These are phyloP conservation scores for Pomatostomus ruficeps DNA, from an alignment of 2,113 vertebrate genomes.

Conservation along the genomic window DNA sequence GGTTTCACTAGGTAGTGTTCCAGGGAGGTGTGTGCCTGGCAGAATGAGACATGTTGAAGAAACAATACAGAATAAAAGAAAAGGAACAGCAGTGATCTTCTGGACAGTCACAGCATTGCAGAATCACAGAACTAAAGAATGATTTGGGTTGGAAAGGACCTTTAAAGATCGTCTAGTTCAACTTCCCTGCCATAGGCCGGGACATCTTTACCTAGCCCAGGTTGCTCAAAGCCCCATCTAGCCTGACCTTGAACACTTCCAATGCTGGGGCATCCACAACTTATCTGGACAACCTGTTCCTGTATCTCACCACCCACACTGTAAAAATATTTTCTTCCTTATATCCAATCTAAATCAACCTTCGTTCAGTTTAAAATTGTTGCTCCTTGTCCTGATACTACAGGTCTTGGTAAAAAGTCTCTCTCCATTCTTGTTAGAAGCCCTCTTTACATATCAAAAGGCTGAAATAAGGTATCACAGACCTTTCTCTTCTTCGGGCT, in stretches of 20 bases:
- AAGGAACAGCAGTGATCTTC: not conserved
- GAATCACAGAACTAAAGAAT: not conserved
- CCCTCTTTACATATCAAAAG: not conserved
- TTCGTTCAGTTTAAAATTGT: not conserved
- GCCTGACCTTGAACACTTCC: not conserved
- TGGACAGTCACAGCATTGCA: not conserved
- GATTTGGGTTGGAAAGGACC: not conserved
- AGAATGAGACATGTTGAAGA: not conserved
- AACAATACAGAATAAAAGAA: not conserved
- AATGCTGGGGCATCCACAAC: accelerated
- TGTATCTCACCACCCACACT: accelerated
- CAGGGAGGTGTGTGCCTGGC: not conserved
- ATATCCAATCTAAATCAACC: not conserved
- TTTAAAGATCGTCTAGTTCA: not conserved
- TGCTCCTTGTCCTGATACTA: not conserved
- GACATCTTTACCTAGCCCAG: not conserved
- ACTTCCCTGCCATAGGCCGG: accelerated
- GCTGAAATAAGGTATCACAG: not conserved
- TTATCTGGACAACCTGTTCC: not conserved
- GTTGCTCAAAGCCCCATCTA: not conserved
- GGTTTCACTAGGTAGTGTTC: not conserved
- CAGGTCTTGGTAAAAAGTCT: not conserved
- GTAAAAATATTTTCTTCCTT: not conserved
- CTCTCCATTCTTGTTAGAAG: not conserved
- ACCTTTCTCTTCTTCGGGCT: not conserved